These are phyloP conservation scores for Chrysochloris asiatica DNA, from an alignment of 2,113 vertebrate species.

Conservation along the genomic window DNA sequence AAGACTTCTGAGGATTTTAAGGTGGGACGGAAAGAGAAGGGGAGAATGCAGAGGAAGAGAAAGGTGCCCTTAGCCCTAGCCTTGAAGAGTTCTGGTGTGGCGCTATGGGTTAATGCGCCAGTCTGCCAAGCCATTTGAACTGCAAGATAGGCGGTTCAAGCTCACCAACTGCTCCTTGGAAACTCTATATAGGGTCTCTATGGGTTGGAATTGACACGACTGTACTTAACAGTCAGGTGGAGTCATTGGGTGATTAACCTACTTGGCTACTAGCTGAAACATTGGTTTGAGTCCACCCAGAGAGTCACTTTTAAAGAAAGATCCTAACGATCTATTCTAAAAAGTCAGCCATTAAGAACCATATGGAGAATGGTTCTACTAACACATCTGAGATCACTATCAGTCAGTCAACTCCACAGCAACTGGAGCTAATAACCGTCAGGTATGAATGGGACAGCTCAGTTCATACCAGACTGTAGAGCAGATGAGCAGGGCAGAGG, in stretches of 20 bases:
- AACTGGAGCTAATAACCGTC: neutral
- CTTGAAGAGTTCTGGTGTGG: neutral
- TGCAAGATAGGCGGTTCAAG: no score
- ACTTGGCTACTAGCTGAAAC: neutral
- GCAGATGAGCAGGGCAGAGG: neutral
- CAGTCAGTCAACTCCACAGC: neutral
- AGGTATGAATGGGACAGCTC: neutral
- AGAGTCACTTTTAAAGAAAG: neutral
- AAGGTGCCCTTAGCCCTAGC: neutral
- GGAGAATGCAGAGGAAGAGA: neutral
- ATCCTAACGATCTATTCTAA: neutral
- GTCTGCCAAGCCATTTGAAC: no score
- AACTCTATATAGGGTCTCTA: no score
- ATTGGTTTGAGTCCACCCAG: neutral
- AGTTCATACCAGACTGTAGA: no score
- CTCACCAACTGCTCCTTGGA: no score
- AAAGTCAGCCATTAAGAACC: neutral
- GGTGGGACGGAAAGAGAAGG: neutral
- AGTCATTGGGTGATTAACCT: neutral
- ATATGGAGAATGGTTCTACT: neutral
- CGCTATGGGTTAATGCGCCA: no score
- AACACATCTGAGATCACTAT: neutral
- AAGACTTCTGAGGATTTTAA: neutral
- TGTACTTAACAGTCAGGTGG: neutral
- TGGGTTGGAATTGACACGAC: no score